These are phyloP conservation scores for Eledone cirrhosa DNA, from an alignment of 2,888 invertebrate species.

Conservation along the genomic window DNA sequence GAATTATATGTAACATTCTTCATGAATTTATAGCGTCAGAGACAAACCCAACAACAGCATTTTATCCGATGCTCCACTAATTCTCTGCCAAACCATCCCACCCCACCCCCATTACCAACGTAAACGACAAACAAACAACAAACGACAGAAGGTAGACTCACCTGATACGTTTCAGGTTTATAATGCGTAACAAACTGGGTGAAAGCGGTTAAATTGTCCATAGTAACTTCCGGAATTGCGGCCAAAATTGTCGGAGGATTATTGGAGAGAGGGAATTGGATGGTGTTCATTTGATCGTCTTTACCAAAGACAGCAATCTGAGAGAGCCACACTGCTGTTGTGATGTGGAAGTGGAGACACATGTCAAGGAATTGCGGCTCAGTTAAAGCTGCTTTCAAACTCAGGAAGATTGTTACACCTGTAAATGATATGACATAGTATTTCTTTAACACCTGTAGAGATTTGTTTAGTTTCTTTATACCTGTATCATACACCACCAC, in stretches of 20 bases:
- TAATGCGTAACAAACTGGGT: constrained; percentile 74
- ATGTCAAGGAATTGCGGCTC: constrained; percentile 79
- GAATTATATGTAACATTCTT: too few species aligned
- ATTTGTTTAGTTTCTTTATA: too few species aligned
- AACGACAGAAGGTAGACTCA: constrained; percentile 34
- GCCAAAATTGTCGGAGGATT: constrained; percentile 64
- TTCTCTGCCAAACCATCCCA: too few species aligned
- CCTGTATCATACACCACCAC: too few species aligned
- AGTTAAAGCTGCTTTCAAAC: constrained; percentile 74
- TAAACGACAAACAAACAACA: too few species aligned
- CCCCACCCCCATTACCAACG: too few species aligned
- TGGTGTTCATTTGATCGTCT: constrained; percentile 46
- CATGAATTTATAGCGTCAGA: too few species aligned
- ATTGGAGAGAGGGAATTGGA: constrained; percentile 62
- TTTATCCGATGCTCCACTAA: too few species aligned
- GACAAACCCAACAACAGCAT: too few species aligned
- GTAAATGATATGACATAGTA: background rate
- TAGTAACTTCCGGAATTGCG: constrained; percentile 86
- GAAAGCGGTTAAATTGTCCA: constrained; percentile 87
- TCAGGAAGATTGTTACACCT: constrained; percentile 62
- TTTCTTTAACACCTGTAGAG: too few species aligned
- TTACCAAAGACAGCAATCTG: constrained; percentile 75
- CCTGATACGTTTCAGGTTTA: constrained; percentile 63
- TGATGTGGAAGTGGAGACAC: constrained; percentile 80
- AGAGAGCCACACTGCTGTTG: constrained; percentile 84